Evolutionary conservation across 2,797 vertebrate genomes (phyloP).

Genomic region (Syncerus caffer): DNA sequence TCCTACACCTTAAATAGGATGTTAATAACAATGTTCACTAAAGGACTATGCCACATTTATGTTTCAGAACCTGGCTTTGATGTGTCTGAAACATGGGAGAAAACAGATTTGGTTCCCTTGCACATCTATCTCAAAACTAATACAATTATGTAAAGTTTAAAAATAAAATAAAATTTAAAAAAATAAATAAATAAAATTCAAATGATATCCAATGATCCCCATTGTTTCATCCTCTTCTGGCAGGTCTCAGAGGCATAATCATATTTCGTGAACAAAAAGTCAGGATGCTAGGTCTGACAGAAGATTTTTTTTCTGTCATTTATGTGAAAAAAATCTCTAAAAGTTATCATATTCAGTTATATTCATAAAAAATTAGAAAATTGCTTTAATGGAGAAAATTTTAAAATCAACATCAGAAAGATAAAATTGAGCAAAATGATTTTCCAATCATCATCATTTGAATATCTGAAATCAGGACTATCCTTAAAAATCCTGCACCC

Average conservation of each 20-base stretch:
- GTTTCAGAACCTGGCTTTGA: background rate
- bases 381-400: background rate
- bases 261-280: background rate
- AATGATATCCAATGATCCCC: background rate
- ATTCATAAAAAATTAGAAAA: background rate
- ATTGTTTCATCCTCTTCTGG: background rate
- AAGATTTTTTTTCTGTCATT: background rate
- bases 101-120: background rate
- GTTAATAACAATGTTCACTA: background rate
- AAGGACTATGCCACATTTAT: background rate
- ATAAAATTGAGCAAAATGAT: background rate
- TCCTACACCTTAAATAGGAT: background rate
- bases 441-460: background rate
- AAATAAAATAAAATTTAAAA: too few relatives aligned
- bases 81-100: background rate
- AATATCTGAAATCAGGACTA: background rate
- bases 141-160: too few relatives aligned
- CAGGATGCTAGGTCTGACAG: background rate
- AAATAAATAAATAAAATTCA: too few relatives aligned
- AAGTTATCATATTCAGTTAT: background rate
- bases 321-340: background rate
- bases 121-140: background rate
- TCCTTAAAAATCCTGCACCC: background rate
- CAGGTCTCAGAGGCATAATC: background rate
- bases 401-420: background rate